Evolutionary conservation across 2,888 invertebrate species (phyloP).

Genomic region (Plagodis dolabraria): DNA sequence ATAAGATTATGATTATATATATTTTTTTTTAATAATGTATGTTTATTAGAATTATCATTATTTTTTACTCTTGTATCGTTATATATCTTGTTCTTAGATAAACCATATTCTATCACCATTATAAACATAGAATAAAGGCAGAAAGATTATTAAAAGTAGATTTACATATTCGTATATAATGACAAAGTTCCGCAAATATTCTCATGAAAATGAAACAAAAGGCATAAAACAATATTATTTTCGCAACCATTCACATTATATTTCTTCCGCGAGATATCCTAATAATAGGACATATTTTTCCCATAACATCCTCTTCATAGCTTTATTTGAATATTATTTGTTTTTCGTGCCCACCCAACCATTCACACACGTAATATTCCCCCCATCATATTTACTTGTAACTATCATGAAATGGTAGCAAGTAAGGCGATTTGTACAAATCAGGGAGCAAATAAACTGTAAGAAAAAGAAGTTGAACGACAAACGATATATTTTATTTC

Average conservation of each 20-base stretch:
- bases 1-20: too few species aligned
- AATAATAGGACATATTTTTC: slow-evolving; percentile 14
- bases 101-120: too few species aligned
- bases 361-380: slow-evolving; percentile 18
- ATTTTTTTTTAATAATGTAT: too few species aligned
- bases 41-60: too few species aligned
- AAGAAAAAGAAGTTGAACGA: slow-evolving; percentile 59
- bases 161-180: too few species aligned
- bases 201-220: too few species aligned
- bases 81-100: too few species aligned
- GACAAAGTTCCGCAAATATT: too few species aligned
- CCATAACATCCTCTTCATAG: slow-evolving; percentile 11
- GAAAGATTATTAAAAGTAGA: too few species aligned
- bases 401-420: slow-evolving; percentile 39
- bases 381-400: slow-evolving; percentile 22
- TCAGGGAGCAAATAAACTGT: slow-evolving; percentile 64
- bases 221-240: slow-evolving; percentile 10
- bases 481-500: slow-evolving; percentile 73
- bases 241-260: slow-evolving; percentile 2
- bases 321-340: slow-evolving; percentile 26
- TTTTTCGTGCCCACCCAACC: slow-evolving; percentile 18
- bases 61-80: too few species aligned
- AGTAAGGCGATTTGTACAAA: slow-evolving; percentile 57
- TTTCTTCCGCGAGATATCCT: not conserved
- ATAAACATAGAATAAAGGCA: too few species aligned